Evolutionary conservation across 2,888 invertebrate species (phyloP).

Genomic region (Scaptomyza flava): DNA sequence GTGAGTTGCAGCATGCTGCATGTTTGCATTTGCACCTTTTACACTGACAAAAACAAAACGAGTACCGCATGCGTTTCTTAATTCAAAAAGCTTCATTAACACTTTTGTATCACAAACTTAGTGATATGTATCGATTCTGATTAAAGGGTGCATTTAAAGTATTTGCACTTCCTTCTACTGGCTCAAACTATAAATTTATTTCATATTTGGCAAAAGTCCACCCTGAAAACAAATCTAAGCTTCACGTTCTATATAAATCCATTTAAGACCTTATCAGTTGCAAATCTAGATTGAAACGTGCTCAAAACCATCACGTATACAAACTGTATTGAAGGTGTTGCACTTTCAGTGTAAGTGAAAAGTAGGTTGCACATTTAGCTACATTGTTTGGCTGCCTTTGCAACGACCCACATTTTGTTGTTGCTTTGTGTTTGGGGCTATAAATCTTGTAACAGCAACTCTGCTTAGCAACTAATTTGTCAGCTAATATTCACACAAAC

Average conservation of each 20-base stretch:
- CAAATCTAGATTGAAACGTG: slow-evolving; percentile 4
- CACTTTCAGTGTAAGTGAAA: slow-evolving; percentile 59
- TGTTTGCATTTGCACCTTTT: slow-evolving; percentile 37
- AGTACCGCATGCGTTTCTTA: background rate
- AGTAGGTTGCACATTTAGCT: slow-evolving; percentile 76
- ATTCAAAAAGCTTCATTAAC: no score
- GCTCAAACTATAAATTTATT: background rate
- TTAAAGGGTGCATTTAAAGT: no score
- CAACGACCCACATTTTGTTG: slow-evolving; percentile 49
- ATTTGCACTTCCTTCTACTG: background rate
- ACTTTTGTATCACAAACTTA: no score
- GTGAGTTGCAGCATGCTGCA: slow-evolving; percentile 10
- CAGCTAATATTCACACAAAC: slow-evolving; percentile 44
- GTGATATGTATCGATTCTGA: no score
- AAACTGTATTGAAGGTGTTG: background rate
- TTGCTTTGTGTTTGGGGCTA: slow-evolving; percentile 33
- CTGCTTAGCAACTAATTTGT: slow-evolving; percentile 66
- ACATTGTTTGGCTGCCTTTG: slow-evolving; percentile 54
- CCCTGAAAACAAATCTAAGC: background rate
- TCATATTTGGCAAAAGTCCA: background rate
- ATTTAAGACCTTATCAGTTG: background rate
- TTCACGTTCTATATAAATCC: background rate
- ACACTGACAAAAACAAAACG: slow-evolving; percentile 6
- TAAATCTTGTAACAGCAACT: slow-evolving; percentile 55
- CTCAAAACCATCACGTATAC: background rate